Conservation (phyloP, 2,113 vertebrate species). For the Dipodomys spectabilis region DNA sequence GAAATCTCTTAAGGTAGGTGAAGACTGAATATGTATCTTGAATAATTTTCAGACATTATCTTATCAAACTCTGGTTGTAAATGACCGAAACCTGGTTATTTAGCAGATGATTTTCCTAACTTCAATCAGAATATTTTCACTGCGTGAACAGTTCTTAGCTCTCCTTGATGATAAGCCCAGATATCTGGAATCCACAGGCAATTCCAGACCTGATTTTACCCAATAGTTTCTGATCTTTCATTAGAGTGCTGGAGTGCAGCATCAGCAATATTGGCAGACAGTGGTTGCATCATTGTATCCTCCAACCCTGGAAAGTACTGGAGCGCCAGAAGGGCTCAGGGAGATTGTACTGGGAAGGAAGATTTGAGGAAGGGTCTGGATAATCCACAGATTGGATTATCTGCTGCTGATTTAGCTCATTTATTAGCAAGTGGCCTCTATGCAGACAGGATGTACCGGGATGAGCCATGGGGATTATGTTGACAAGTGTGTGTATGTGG, state of each 20-base stretch:
- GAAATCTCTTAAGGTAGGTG: not conserved
- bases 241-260: not conserved
- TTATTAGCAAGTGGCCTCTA: not conserved
- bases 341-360: not conserved
- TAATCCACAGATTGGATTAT: constrained; percentile 34
- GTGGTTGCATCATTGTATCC: not conserved
- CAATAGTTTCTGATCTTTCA: not conserved
- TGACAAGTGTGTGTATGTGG: not conserved
- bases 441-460: constrained; percentile 1
- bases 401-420: not conserved
- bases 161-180: not conserved
- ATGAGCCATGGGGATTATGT: not conserved
- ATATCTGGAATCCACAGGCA: constrained; percentile 24
- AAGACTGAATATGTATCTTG: not conserved
- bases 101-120: not conserved
- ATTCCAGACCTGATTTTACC: not conserved
- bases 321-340: not conserved
- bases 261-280: not conserved
- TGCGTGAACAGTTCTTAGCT: not conserved
- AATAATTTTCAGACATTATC: constrained; percentile 16
- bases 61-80: constrained; percentile 8
- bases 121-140: not conserved
- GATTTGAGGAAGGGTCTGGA: not conserved
- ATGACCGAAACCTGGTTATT: not conserved
- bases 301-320: no score